Base-by-base conservation (phyloP, 2,797 vertebrate species). In the Sandelia bainsii region DNA sequence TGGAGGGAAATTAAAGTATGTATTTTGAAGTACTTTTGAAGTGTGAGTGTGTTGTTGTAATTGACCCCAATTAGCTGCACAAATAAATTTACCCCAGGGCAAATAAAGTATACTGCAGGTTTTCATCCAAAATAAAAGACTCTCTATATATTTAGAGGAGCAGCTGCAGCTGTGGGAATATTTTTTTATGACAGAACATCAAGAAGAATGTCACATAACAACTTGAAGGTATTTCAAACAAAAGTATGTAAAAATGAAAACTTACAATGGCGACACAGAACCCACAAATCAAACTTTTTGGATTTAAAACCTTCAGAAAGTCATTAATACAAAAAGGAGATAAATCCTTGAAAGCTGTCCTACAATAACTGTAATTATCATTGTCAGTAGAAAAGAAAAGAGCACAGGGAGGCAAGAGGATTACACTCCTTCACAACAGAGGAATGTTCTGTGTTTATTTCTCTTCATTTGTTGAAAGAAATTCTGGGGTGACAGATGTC, bases 291-390 rank as follows among this genome's bases (percentile, higher is more conserved):
- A 94, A 95, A 94, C 92, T 93, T 94, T 93, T 86, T 74, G 94
- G 93, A 93, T 94, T 95, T 94, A 93, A 93, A 88, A 88, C 84
- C 93, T 91, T 89, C 89, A 89, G 81, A 93, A 94, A 94, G 87
- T 93, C 93, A 94, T 93, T 95, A 94, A 94, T 92, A 92, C 86
- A 93, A 93, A 93, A 90, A 89, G 72, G 86, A 92, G 93, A 95
- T 95, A 94, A 94, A 93, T 94, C 92, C 91, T 93, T 93, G 93
- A 94, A 94, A 93, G 93, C 92, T 82, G 91, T 92, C 87, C 88
- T 93, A 95, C 91, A 93, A 93, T 94, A 94, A 93, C 90, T 87
- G 91, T 92, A 95, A 94, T 95, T 94, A 94, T 93, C 92, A 93
- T 90, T 90, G 93, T 92, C 91, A 92, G 88, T 86, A 91, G 91